Conservation (phyloP, 2,113 vertebrate genomes). For the Tor tambroides region DNA sequence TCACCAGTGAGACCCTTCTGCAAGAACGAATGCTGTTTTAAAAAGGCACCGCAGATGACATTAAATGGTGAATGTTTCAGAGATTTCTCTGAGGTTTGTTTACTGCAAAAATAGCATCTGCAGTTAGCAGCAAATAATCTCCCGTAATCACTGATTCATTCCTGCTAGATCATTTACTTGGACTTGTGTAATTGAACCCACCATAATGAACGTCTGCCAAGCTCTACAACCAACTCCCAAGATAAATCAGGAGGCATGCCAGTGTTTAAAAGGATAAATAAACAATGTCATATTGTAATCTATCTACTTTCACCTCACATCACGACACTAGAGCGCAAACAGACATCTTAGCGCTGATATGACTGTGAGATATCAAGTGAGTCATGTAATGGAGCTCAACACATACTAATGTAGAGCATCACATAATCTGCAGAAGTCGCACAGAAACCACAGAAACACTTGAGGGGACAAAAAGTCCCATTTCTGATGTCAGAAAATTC, state of each 20-base stretch:
- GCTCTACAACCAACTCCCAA: conserved; percentile 2
- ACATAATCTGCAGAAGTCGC: background rate
- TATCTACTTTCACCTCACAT: conserved; percentile 29
- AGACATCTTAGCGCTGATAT: background rate
- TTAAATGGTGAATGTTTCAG: background rate
- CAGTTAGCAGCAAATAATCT: conserved; percentile 7
- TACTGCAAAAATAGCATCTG: background rate
- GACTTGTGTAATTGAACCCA: background rate
- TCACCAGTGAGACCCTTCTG: background rate
- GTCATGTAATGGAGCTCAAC: conserved; percentile 9
- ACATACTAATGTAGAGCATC: background rate
- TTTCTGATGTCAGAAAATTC: background rate
- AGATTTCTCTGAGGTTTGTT: background rate
- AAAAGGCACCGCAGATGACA: background rate
- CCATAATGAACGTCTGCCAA: conserved; percentile 10
- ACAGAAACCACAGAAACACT: background rate
- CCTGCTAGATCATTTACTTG: background rate
- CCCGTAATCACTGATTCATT: background rate
- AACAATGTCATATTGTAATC: conserved; percentile 20
- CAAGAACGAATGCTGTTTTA: background rate
- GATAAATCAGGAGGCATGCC: conserved; percentile 20
- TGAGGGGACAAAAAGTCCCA: background rate
- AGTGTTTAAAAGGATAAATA: conserved; percentile 21
- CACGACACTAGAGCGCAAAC: background rate
- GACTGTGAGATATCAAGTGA: background rate